Percentiles rank a stretch among this genome's conserved stretches.
phyloP scores from a whole-genome alignment of 2,797 vertebrate genomes.

The Liparis tanakae region DNA sequence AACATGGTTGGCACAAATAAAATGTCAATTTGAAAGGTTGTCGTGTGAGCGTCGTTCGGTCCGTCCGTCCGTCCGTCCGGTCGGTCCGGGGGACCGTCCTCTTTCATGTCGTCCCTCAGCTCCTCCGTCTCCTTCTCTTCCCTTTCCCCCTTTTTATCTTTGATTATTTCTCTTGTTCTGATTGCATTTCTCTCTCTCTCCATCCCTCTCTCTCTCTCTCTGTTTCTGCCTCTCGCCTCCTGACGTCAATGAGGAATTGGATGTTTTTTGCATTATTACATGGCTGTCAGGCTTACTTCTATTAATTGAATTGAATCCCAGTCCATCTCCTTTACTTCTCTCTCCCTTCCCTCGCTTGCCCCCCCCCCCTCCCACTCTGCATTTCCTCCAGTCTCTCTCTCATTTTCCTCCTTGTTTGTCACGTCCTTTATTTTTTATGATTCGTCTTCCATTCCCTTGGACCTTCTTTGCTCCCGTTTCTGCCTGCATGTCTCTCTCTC shows the following conservation, averaged over 20 bases:
- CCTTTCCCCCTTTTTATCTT: slow-evolving; percentile 33
- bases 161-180: slow-evolving; percentile 52
- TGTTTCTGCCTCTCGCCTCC: slow-evolving; percentile 42
- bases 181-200: slow-evolving; percentile 35
- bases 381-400: slow-evolving; percentile 42
- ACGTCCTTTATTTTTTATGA: slow-evolving; percentile 13
- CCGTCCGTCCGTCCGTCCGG: slow-evolving; percentile 5
- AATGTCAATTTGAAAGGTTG: not conserved
- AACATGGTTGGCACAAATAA: slow-evolving; percentile 14
- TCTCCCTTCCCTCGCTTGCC: slow-evolving; percentile 8
- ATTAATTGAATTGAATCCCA: slow-evolving; percentile 77
- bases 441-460: slow-evolving; percentile 26
- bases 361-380: slow-evolving; percentile 11
- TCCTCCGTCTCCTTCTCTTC: not conserved
- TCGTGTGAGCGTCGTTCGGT: too few relatives aligned
- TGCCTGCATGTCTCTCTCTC: slow-evolving; percentile 1
- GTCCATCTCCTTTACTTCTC: slow-evolving; percentile 59
- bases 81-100: not conserved
- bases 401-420: slow-evolving; percentile 38
- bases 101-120: not conserved
- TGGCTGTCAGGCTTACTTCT: slow-evolving; percentile 72
- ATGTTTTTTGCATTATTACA: slow-evolving; percentile 72
- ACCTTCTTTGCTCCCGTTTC: slow-evolving; percentile 23
- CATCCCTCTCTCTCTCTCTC: slow-evolving; percentile 39
- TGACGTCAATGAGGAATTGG: slow-evolving; percentile 73